Percentiles rank a stretch among this genome's conserved stretches.
These are phyloP conservation scores for Caradrina kadenii DNA, from an alignment of 2,888 invertebrate species.

Conservation along the genomic window DNA sequence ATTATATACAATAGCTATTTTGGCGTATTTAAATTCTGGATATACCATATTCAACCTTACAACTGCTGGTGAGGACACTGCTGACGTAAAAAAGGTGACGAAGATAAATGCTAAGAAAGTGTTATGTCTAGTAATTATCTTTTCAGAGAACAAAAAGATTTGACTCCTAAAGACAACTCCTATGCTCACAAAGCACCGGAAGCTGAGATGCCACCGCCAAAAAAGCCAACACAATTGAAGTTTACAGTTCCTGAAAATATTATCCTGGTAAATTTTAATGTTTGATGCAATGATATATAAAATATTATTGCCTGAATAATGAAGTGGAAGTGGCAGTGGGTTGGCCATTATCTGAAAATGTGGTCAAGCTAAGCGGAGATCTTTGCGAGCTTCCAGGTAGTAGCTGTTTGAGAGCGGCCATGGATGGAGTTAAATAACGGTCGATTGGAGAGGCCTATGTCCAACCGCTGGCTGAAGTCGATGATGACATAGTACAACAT, in stretches of 20 bases:
- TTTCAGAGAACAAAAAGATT: conserved; percentile 82
- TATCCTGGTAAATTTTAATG: conserved; percentile 70
- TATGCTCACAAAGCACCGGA: conserved; percentile 77
- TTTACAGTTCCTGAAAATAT: conserved; percentile 83
- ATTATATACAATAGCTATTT: neutral
- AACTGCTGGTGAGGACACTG: neutral
- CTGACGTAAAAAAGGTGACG: neutral
- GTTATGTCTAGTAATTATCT: conserved; percentile 20
- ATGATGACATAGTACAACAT: neutral
- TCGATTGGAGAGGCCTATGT: neutral
- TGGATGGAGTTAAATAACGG: neutral
- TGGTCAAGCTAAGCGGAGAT: neutral
- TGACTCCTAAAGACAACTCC: conserved; percentile 74
- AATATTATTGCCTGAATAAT: neutral
- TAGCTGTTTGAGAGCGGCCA: neutral
- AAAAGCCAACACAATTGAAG: conserved; percentile 81
- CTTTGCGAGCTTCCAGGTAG: neutral
- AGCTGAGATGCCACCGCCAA: conserved; percentile 72
- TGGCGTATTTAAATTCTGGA: neutral
- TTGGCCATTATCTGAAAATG: neutral
- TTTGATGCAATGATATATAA: neutral
- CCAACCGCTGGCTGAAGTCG: neutral
- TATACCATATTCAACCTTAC: neutral
- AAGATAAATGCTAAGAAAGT: neutral
- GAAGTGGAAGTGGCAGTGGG: neutral